Base-by-base conservation (phyloP, 1,140 invertebrate genomes). In the Orchestia grillus region DNA sequence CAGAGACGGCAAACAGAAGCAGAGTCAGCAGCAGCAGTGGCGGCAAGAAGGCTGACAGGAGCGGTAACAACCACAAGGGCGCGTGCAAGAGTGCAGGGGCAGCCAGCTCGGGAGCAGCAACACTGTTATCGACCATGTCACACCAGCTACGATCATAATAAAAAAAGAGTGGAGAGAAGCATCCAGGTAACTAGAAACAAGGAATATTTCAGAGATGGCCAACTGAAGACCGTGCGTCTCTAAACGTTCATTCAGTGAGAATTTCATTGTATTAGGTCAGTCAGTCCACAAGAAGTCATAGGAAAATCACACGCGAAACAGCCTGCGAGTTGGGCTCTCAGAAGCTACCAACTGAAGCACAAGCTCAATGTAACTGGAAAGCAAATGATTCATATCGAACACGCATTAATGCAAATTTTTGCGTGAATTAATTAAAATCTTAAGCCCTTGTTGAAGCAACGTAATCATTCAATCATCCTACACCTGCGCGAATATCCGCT, bases 141-240 rank as follows among this genome's bases (percentile, higher is more conserved):
- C 28, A 90, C n/a, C 43, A 36, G 41, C 88, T 90, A 90, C 43
- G 42, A 90, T 90, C 88, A 42, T 90, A 91, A 95, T 62, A 96
- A 96, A 96, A 87, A 94, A 94, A 94, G 43, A 45, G 92, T 94
- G 92, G 92, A 94, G 44, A 94, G 44, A 94, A 94, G 92, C 92
- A 45, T 44, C 92, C 92, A 94, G 92, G 92, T 44, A 94, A 44
- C 43, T 94, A 94, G 95, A 96, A 96, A 96, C 96, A 96, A 96
- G 96, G 96, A 96, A 96, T 96, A 96, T 96, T 96, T 96, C 95
- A 96, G 96, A 96, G 96, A 96, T 96, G 96, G 96, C 96, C 96
- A 96, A 96, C 96, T 95, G 96, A 96, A 96, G 92, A 96, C 96
- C 43, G 92, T 94, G 92, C 92, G 92, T 44, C 44, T 45, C 44